These are phyloP conservation scores for Tupaia tana DNA, from an alignment of 2,113 vertebrate species.

Conservation along the genomic window DNA sequence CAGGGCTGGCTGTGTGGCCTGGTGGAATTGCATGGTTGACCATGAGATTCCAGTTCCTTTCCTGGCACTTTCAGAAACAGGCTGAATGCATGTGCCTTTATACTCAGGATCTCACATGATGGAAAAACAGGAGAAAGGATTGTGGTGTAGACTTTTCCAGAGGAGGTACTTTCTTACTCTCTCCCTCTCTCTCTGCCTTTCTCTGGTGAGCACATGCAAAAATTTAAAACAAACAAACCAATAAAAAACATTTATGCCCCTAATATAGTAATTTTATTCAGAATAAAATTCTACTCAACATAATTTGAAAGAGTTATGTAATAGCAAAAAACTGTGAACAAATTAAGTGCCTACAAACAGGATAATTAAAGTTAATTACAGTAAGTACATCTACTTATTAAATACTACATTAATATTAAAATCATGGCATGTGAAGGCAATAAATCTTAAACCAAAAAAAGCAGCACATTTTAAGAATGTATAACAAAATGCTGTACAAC, in stretches of 20 bases:
- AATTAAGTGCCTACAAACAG: not conserved
- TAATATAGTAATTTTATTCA: not conserved
- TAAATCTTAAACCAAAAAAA: not conserved
- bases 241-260: not conserved
- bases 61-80: no score
- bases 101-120: no score
- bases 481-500: not conserved
- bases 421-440: not conserved
- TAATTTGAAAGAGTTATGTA: not conserved
- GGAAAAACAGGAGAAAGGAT: no score
- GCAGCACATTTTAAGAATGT: not conserved
- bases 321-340: not conserved
- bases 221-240: no score
- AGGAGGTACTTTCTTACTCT: no score
- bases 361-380: not conserved
- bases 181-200: no score
- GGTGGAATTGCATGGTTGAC: no score
- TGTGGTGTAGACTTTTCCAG: no score
- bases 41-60: no score
- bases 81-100: no score
- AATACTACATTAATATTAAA: conserved; percentile 5
- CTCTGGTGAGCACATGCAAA: no score
- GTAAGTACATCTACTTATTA: not conserved
- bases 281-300: not conserved
- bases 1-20: not conserved